A percentile compares a stretch with the other conserved stretches of the same genome.
These are phyloP conservation scores for Synergus itoensis DNA, from an alignment of 2,888 invertebrate species.

Conservation along the genomic window DNA sequence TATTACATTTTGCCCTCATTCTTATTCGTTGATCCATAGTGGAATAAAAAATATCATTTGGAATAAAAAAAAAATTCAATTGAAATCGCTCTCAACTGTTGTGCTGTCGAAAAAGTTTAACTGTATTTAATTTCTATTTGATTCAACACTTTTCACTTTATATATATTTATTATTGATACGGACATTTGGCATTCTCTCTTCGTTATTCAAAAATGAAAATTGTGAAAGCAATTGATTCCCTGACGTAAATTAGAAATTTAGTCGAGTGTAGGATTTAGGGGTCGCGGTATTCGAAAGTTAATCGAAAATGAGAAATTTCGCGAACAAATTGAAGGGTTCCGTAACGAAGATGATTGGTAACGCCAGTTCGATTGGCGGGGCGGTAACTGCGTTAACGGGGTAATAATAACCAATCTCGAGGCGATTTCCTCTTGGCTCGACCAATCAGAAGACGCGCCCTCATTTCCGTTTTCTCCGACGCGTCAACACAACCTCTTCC, in stretches of 20 bases:
- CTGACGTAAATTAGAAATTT: slow-evolving; percentile 30
- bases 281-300: slow-evolving; percentile 40
- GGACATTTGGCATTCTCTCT: too few relatives aligned
- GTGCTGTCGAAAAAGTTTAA: not conserved
- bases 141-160: not conserved
- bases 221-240: not conserved
- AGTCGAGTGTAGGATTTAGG: slow-evolving; percentile 32
- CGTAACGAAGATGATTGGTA: slow-evolving; percentile 73
- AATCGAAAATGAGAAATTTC: slow-evolving; percentile 45
- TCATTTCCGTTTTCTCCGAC: slow-evolving; percentile 69
- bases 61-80: not conserved
- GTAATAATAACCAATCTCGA: slow-evolving; percentile 78
- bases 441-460: slow-evolving; percentile 76
- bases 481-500: slow-evolving; percentile 43
- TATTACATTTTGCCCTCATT: slow-evolving; percentile 60
- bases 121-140: not conserved
- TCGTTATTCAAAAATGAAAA: not conserved
- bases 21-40: not conserved
- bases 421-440: slow-evolving; percentile 74
- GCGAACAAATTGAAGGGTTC: slow-evolving; percentile 61
- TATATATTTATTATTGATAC: too few relatives aligned
- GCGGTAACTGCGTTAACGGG: slow-evolving; percentile 72
- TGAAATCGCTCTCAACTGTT: not conserved
- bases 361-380: slow-evolving; percentile 65
- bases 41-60: not conserved